Evolutionary conservation across 1,140 invertebrate species (phyloP).

Genomic region (Sweltsa coloradensis): DNA sequence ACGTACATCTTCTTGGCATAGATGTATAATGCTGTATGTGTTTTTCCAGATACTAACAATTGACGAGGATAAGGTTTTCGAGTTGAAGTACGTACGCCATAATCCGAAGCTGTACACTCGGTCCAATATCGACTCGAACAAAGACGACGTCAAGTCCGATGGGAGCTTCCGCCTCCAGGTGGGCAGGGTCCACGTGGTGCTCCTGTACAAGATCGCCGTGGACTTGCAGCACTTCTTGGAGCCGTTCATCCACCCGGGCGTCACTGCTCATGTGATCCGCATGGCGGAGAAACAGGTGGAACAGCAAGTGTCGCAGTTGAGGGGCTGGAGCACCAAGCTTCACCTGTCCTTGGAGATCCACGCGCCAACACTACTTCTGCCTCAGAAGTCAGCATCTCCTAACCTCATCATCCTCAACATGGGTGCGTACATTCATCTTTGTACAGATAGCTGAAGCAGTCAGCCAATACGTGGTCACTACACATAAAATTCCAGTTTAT

Average conservation of each 20-base stretch:
- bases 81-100: constrained; percentile 61
- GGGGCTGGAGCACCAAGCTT: constrained; percentile 46
- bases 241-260: constrained; percentile 38
- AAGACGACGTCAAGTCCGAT: constrained; percentile 45
- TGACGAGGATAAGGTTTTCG: constrained; percentile 64
- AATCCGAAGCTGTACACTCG: constrained; percentile 39
- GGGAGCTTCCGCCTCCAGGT: constrained; percentile 55
- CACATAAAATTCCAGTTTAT: no score
- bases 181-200: constrained; percentile 55
- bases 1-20: neutral
- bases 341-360: constrained; percentile 59
- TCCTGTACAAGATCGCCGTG: constrained; percentile 56
- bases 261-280: constrained; percentile 28
- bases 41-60: constrained; percentile 43
- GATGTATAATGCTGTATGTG: neutral
- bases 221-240: constrained; percentile 59
- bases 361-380: constrained; percentile 60
- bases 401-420: constrained; percentile 67
- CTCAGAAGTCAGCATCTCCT: constrained; percentile 65
- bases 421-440: constrained; percentile 40
- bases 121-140: constrained; percentile 16
- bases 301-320: constrained; percentile 35
- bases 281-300: constrained; percentile 27
- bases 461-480: no score
- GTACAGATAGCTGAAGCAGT: no score